Evolutionary conservation across 2,888 invertebrate species (phyloP), one percentile per base, ranked within the genome.

Genomic region (Melipona beecheii): DNA sequence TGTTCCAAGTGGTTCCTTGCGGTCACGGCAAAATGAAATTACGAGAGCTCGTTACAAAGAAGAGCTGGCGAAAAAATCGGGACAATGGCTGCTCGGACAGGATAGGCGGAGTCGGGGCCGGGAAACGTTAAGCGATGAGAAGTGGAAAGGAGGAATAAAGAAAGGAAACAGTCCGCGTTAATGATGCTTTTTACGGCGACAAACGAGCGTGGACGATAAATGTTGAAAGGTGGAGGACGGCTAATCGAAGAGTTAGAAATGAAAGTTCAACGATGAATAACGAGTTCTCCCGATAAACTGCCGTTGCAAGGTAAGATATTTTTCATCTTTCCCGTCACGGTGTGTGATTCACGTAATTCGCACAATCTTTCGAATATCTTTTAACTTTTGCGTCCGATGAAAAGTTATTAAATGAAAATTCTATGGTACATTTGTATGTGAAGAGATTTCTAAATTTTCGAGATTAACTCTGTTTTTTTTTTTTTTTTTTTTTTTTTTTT

Each of bases 121-220:
- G 72, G 13, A 70, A 58, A 60, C 58, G 75, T 27, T 73, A 71
- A 73, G 52, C 71, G 71, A 66, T 43, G 74, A 58, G 58, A 52
- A 68, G 66, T 31, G 65, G 72, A 49, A 52, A 54, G 64, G 65
- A 24, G 36, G 60, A 54, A 27, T 82, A 89, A 86, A 89, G 31
- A 31, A 89, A 89, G 88, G 84, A 78, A 78, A 78, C 77, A 69
- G 86, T 85, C 81, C 81, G 78, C 85, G 90, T 90, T 90, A 88
- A 90, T 86, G 89, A 90, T 89, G 87, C 90, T 88, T 90, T 88
- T 90, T 89, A 83, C 82, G 69, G 75, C 84, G 83, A 83, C 84
- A 87, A 85, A 88, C 90, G 90, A 90, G 75, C 71, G 56, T 54
- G 75, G 62, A 43, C 80, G 87, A 86, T 88, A 85, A 88, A 87